A percentile compares a stretch with the other conserved stretches of the same genome.
phyloP scores from a whole-genome alignment of 2,888 invertebrate genomes.

The Nomada fabriciana region DNA sequence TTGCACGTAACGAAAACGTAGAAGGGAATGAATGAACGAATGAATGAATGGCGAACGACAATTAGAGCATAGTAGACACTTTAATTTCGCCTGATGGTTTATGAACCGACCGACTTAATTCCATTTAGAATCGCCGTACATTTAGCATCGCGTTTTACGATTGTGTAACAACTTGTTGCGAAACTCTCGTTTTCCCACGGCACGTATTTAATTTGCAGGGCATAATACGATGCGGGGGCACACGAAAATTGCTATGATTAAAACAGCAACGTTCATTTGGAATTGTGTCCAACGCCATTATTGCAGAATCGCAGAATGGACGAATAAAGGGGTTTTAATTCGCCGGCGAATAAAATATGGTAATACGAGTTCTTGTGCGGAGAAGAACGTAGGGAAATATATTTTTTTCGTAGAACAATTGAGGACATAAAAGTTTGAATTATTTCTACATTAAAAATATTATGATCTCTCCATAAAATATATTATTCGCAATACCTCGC shows the following conservation, averaged over 20 bases:
- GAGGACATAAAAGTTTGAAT: too few species aligned
- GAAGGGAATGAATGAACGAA: neutral
- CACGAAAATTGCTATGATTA: slow-evolving; percentile 36
- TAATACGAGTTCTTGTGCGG: too few species aligned
- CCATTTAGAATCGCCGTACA: slow-evolving; percentile 48
- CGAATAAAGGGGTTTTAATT: neutral
- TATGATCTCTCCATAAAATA: too few species aligned
- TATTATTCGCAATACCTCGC: too few species aligned
- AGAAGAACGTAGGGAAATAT: too few species aligned
- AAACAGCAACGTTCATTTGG: neutral
- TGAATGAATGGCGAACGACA: slow-evolving; percentile 16
- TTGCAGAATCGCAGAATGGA: slow-evolving; percentile 7
- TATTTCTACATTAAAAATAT: too few species aligned
- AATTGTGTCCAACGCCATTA: neutral
- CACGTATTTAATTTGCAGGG: slow-evolving; percentile 58
- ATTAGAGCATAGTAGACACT: slow-evolving; percentile 32
- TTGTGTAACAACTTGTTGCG: slow-evolving; percentile 63
- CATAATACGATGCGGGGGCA: slow-evolving; percentile 1
- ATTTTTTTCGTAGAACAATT: too few species aligned
- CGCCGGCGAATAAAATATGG: too few species aligned
- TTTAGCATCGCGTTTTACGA: slow-evolving; percentile 54
- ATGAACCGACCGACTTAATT: slow-evolving; percentile 52
- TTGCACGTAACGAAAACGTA: neutral
- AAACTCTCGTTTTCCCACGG: slow-evolving; percentile 65
- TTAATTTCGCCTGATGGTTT: slow-evolving; percentile 32